A percentile compares a stretch with the other conserved stretches of the same genome.
These are phyloP conservation scores for Ochotona curzoniae DNA, from an alignment of 2,113 vertebrate species.

Conservation along the genomic window DNA sequence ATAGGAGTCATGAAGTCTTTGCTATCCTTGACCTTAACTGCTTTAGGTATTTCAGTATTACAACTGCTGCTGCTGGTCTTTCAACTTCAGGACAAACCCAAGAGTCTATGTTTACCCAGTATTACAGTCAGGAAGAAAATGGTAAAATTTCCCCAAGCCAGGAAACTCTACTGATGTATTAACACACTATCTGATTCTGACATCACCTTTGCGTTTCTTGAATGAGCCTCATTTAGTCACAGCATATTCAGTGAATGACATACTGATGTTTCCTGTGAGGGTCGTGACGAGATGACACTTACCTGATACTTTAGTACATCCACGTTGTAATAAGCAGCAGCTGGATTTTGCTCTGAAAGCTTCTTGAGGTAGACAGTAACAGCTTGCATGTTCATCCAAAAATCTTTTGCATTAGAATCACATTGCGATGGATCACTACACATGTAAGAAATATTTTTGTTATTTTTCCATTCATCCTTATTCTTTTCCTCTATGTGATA, in stretches of 20 bases:
- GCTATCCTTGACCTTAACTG: not conserved
- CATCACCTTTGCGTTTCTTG: not conserved
- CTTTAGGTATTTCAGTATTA: constrained; percentile 15
- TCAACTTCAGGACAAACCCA: constrained; percentile 14
- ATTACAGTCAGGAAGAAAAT: constrained; percentile 9
- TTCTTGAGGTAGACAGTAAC: constrained; percentile 98
- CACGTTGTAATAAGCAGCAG: constrained; percentile 98
- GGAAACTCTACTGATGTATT: not conserved
- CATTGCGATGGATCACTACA: constrained; percentile 95
- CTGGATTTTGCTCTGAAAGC: constrained; percentile 95
- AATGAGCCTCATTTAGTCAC: constrained; percentile 32
- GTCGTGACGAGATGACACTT: constrained; percentile 52
- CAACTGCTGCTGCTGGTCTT: not conserved
- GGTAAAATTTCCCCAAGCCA: constrained; percentile 14
- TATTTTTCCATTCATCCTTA: constrained; percentile 60
- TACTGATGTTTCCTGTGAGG: constrained; percentile 21
- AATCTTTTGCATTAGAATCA: constrained; percentile 94
- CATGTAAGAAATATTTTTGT: constrained; percentile 67
- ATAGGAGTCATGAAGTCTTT: constrained; percentile 1
- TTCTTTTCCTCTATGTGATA: constrained; percentile 44
- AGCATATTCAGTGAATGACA: constrained; percentile 1
- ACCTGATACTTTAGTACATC: constrained; percentile 99
- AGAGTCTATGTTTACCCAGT: constrained; percentile 31
- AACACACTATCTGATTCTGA: constrained; percentile 30
- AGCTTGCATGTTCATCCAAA: constrained; percentile 99